Percentiles rank a stretch among this genome's conserved stretches.
Conservation (phyloP, 2,888 invertebrate genomes). For the Eupeodes luniger region DNA sequence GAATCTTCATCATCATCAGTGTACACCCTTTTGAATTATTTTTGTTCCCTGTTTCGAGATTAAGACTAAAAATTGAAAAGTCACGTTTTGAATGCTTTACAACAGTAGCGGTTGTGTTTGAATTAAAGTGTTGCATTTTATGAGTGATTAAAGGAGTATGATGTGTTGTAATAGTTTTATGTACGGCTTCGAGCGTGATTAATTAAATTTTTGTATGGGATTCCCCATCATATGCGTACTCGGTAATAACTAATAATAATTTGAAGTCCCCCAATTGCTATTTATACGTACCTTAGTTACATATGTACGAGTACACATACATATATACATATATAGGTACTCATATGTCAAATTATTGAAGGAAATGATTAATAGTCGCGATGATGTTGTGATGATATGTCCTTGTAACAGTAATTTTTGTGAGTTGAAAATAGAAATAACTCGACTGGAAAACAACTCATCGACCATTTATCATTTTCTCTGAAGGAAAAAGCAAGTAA, state of each 20-base stretch:
- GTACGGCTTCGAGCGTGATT: slow-evolving; percentile 22
- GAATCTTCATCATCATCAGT: background rate
- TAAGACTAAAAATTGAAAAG: slow-evolving; percentile 61
- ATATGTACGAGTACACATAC: no score
- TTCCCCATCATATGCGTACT: background rate
- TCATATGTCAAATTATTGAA: slow-evolving; percentile 10
- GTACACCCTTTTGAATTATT: background rate
- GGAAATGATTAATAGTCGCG: slow-evolving; percentile 59
- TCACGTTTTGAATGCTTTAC: slow-evolving; percentile 55
- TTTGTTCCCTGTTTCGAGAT: background rate
- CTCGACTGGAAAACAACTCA: slow-evolving; percentile 43
- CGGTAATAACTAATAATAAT: slow-evolving; percentile 42
- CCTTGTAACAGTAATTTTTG: slow-evolving; percentile 54
- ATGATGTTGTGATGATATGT: slow-evolving; percentile 64
- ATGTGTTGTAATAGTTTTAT: background rate
- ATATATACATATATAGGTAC: no score
- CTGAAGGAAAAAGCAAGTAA: slow-evolving; percentile 26
- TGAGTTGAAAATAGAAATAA: slow-evolving; percentile 33
- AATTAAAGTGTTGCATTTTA: slow-evolving; percentile 23
- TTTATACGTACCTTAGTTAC: background rate
- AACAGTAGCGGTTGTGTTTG: background rate
- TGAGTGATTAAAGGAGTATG: background rate
- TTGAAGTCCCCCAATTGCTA: slow-evolving; percentile 18
- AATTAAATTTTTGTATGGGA: slow-evolving; percentile 59
- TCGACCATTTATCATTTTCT: slow-evolving; percentile 65